These are phyloP conservation scores for Campoplex nolae DNA, from an alignment of 2,888 invertebrate species.

Conservation along the genomic window DNA sequence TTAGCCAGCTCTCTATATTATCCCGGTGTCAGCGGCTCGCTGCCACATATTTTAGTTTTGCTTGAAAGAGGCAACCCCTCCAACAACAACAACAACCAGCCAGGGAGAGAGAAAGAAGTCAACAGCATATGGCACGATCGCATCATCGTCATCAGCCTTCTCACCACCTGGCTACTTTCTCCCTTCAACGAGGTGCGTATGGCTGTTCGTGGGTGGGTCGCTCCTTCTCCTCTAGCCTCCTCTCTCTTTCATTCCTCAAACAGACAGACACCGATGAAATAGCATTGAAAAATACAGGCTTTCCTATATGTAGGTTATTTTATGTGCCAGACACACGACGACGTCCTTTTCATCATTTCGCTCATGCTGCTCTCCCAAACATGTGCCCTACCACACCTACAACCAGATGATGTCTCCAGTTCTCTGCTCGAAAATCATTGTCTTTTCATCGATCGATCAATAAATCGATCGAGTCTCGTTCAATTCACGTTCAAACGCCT, in stretches of 20 bases:
- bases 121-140: conserved; percentile 83
- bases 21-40: conserved; percentile 24
- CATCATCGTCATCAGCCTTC: conserved; percentile 72
- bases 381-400: conserved; percentile 31
- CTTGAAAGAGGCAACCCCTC: conserved; percentile 70
- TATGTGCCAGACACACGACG: conserved; percentile 29
- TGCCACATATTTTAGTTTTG: conserved; percentile 44
- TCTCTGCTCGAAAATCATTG: neutral
- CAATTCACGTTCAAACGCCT: neutral
- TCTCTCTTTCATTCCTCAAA: conserved; percentile 44
- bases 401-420: conserved; percentile 57
- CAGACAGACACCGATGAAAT: conserved; percentile 32
- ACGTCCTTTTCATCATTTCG: conserved; percentile 54
- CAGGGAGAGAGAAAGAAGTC: conserved; percentile 73
- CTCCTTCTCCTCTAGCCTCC: conserved; percentile 28
- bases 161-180: conserved; percentile 78
- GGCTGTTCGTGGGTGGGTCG: conserved; percentile 62
- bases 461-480: neutral
- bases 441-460: neutral
- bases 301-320: conserved; percentile 58
- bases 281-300: conserved; percentile 56
- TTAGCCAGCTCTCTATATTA: conserved; percentile 78
- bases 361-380: conserved; percentile 22
- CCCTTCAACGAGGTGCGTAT: conserved; percentile 61
- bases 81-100: conserved; percentile 22